Base-by-base conservation (phyloP, 2,797 vertebrate species). In the Miichthys miiuy region DNA sequence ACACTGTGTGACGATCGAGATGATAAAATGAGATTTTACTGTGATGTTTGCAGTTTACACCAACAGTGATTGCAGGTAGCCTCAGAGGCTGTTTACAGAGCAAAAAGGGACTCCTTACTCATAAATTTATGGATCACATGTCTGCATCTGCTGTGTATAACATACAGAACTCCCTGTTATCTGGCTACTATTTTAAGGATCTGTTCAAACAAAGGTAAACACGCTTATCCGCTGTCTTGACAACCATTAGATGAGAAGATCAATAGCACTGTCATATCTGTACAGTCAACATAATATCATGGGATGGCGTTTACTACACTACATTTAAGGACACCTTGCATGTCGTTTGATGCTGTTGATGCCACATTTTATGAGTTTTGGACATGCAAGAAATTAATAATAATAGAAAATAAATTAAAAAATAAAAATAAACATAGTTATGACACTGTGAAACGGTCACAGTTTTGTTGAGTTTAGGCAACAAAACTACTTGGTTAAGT, bases 31-130 rank as follows among this genome's bases (percentile, higher is more conserved):
- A 12, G 21, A 60, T 76, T 60, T 81, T 54, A 75, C 25, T 77
- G 65, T 34, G 44, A 75, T 42, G 16, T 72, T 73, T 86, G 58
- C 70, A 64, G 71, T 72, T 74, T 64, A 79, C 8, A 21, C 60
- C 58, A 55, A 63, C 46, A 66, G 17, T n/a, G 47, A 13, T 21
- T 62, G 56, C 57, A 54, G 23, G 66, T 60, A 41, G 18, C 47
- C 47, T 63, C 46, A 18, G 16, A 21, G 48, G 10, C 21, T 42
- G 61, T 58, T 38, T 11, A 20, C 18, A 8, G 20, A 56, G 25
- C 6, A 14, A 46, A 73, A 52, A 38, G 1, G 4, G 25, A 47
- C n/a, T 46, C 2, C 54, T 75, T 63, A 34, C 44, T 50, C 23
- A 58, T 12, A 52, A n/a, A 16, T 64, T 30, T 18, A 25, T 64